These are phyloP conservation scores for Acanthosepion esculentum DNA, from an alignment of 2,888 invertebrate genomes.

Conservation along the genomic window DNA sequence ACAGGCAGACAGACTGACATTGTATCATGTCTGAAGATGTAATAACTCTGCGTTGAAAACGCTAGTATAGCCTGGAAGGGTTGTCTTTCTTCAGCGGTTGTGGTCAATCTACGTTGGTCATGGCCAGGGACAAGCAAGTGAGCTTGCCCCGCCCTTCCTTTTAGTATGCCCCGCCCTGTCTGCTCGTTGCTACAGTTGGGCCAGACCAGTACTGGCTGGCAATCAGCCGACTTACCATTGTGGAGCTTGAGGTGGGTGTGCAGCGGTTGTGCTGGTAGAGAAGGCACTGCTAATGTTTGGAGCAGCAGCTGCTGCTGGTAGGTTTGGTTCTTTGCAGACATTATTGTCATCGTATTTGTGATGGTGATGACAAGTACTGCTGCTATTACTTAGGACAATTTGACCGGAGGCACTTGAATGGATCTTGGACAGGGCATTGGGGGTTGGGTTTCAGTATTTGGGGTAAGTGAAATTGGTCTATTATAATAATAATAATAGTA, in stretches of 20 bases:
- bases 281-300: background rate
- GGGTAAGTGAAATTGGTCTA: conserved; percentile 15
- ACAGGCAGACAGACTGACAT: background rate
- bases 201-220: conserved; percentile 13
- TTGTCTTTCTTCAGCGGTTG: background rate
- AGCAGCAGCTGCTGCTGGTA: conserved; percentile 34
- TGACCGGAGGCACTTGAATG: background rate
- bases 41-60: background rate
- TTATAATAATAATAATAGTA: background rate
- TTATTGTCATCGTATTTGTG: background rate
- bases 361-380: background rate
- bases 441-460: background rate
- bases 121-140: conserved; percentile 8
- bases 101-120: background rate
- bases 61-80: background rate
- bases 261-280: background rate
- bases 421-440: background rate
- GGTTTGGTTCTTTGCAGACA: background rate
- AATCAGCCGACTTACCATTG: conserved; percentile 22
- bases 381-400: conserved; percentile 33
- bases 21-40: conserved; percentile 8
- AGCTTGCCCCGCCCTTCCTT: background rate
- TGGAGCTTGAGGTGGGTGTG: background rate
- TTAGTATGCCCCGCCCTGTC: background rate
- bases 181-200: conserved; percentile 33